A percentile compares a stretch with the other conserved stretches of the same genome.
Conservation (phyloP, 1,140 invertebrate genomes). For the Bombus vancouverensis region DNA sequence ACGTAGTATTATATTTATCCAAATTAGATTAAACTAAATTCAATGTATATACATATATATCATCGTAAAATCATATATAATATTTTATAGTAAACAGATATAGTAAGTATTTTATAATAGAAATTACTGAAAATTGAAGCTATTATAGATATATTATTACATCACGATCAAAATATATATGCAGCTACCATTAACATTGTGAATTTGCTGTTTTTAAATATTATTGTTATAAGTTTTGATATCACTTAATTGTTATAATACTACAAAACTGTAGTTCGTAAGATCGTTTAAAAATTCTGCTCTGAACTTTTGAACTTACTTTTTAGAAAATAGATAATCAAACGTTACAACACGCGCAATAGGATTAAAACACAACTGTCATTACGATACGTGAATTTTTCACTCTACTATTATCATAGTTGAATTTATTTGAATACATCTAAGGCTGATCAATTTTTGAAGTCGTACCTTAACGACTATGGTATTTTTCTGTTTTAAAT, state of each 20-base stretch:
- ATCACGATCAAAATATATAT: neutral
- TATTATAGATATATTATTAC: neutral
- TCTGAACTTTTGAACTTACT: neutral
- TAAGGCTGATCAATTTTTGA: neutral
- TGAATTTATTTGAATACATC: neutral
- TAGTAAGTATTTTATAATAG: neutral
- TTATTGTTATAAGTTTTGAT: neutral
- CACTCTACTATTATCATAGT: neutral
- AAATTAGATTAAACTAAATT: neutral
- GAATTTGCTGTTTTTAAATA: neutral
- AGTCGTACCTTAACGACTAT: neutral
- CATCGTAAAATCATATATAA: neutral
- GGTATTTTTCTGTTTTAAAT: neutral
- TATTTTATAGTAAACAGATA: neutral
- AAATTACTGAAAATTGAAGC: neutral
- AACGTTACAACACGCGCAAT: neutral
- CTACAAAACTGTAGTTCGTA: neutral
- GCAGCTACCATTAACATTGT: no score
- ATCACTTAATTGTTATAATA: neutral
- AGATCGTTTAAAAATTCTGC: neutral
- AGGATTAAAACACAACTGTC: conserved; percentile 28
- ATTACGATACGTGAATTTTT: neutral
- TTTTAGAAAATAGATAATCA: neutral
- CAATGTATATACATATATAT: neutral
- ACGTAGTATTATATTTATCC: neutral